Conservation (phyloP, 2,888 invertebrate species). For the Mycalesis mineus region DNA sequence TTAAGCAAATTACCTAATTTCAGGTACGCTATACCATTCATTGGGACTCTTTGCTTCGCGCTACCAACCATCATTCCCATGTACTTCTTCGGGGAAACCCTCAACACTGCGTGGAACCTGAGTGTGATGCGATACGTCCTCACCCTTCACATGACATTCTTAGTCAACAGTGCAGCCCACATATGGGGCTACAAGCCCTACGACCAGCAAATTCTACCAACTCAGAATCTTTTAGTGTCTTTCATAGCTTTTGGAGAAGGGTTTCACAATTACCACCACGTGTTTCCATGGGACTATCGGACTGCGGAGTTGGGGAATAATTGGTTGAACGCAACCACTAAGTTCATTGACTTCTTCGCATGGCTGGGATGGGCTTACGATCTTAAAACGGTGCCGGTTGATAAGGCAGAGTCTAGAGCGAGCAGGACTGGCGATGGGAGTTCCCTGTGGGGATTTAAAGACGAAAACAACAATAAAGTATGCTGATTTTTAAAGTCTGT, state of each 20-base stretch:
- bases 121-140: slow-evolving; percentile 71
- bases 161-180: slow-evolving; percentile 83
- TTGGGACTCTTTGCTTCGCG: slow-evolving; percentile 76
- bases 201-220: slow-evolving; percentile 48
- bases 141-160: slow-evolving; percentile 77
- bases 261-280: slow-evolving; percentile 53
- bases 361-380: slow-evolving; percentile 56
- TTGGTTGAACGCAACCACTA: slow-evolving; percentile 36
- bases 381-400: slow-evolving; percentile 39
- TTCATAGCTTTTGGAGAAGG: slow-evolving; percentile 41
- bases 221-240: slow-evolving; percentile 37
- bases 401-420: slow-evolving; percentile 31
- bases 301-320: slow-evolving; percentile 44
- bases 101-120: slow-evolving; percentile 51
- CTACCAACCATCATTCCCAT: slow-evolving; percentile 61
- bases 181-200: slow-evolving; percentile 64
- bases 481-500: too few species aligned
- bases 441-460: slow-evolving; percentile 31
- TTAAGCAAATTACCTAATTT: slow-evolving; percentile 5
- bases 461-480: too few species aligned
- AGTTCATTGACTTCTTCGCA: slow-evolving; percentile 51
- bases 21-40: slow-evolving; percentile 79
- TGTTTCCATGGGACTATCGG: slow-evolving; percentile 51
- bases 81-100: slow-evolving; percentile 77
- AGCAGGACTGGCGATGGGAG: slow-evolving; percentile 42